A percentile compares a stretch with the other conserved stretches of the same genome.
phyloP scores from a whole-genome alignment of 2,888 invertebrate species.

The Andrena flavipes region DNA sequence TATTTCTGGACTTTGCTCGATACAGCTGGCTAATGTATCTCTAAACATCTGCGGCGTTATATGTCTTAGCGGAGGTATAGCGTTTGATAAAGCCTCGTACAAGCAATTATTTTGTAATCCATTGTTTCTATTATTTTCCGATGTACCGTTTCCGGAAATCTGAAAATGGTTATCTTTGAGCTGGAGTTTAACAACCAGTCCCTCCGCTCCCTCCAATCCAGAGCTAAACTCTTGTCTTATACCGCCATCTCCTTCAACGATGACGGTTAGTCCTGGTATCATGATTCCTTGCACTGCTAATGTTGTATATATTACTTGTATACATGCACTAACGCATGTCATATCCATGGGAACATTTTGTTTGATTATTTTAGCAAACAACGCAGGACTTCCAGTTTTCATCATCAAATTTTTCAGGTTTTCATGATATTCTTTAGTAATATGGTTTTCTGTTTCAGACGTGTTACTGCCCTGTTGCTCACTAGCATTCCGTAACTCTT shows the following conservation, averaged over 20 bases:
- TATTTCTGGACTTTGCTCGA: slow-evolving; percentile 2
- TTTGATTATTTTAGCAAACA: background rate
- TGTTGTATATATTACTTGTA: background rate
- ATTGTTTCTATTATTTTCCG: background rate
- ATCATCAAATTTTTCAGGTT: slow-evolving; percentile 2
- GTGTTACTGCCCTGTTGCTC: background rate
- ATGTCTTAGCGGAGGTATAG: slow-evolving; percentile 11
- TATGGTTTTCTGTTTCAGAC: background rate
- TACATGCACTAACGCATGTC: slow-evolving; percentile 4
- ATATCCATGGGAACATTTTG: slow-evolving; percentile 23
- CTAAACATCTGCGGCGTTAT: slow-evolving; percentile 8
- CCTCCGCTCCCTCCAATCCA: background rate
- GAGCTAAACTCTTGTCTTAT: slow-evolving; percentile 21
- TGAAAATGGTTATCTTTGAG: slow-evolving; percentile 15
- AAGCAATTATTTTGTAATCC: slow-evolving; percentile 19
- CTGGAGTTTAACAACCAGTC: background rate
- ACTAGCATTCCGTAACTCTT: background rate
- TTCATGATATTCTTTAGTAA: slow-evolving; percentile 9
- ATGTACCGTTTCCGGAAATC: background rate
- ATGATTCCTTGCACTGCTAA: slow-evolving; percentile 5
- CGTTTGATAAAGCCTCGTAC: slow-evolving; percentile 1
- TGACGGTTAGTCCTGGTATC: slow-evolving; percentile 8
- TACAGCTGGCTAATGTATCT: background rate
- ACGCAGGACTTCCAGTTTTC: slow-evolving; percentile 12
- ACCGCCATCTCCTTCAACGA: slow-evolving; percentile 18